Conservation (phyloP, 2,888 invertebrate genomes). For the Netelia inedita region DNA sequence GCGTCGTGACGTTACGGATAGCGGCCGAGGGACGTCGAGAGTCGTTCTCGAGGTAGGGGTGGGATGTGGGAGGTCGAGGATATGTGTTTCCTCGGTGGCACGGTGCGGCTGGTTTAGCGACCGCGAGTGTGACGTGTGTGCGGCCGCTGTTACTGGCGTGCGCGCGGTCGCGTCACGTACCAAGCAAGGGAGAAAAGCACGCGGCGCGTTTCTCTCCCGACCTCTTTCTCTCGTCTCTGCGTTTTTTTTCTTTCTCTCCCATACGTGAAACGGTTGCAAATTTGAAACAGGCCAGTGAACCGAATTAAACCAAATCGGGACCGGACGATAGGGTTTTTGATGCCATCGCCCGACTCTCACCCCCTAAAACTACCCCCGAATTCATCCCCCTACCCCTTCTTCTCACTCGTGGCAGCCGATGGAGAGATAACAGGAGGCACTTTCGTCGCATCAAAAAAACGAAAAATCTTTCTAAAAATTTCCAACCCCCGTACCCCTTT, state of each 20-base stretch:
- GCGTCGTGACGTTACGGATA: conserved; percentile 50
- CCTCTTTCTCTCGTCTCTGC: conserved; percentile 33
- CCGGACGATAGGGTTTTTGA: conserved; percentile 61
- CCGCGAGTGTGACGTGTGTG: conserved; percentile 63
- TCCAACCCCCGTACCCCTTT: not conserved
- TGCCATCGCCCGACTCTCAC: not conserved
- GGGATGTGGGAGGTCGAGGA: not conserved
- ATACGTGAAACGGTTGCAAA: conserved; percentile 67
- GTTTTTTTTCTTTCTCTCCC: conserved; percentile 9
- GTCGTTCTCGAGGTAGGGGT: not conserved
- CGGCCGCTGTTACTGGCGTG: conserved; percentile 48
- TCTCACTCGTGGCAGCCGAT: not conserved
- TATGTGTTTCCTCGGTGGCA: not conserved
- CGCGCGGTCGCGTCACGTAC: conserved; percentile 56
- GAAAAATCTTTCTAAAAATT: not conserved
- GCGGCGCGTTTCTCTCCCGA: conserved; percentile 15
- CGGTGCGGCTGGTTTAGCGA: conserved; percentile 50
- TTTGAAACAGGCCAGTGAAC: conserved; percentile 68
- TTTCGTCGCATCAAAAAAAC: not conserved
- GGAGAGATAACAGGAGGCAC: not conserved
- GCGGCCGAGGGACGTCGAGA: not conserved
- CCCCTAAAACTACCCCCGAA: not conserved
- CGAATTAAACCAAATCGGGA: conserved; percentile 66
- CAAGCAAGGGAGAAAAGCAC: conserved; percentile 16
- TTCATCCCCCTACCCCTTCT: not conserved